Evolutionary conservation across 2,797 vertebrate genomes (phyloP), one percentile per base, ranked within the genome.

Genomic region (Lindbergichthys nudifrons): DNA sequence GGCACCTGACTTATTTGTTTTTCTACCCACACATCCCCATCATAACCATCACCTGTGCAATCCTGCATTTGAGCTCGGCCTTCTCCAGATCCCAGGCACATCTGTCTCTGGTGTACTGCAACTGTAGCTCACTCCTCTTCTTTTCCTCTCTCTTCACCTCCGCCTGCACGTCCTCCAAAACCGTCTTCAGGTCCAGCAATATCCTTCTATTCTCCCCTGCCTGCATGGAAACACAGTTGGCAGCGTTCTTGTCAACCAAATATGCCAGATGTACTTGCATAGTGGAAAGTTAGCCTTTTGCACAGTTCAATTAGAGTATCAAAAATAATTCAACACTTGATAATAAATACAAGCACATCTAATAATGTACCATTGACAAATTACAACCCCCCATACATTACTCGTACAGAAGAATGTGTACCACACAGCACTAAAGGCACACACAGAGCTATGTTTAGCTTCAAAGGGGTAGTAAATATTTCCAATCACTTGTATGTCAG

Each of bases 31-130:
- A 47, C 41, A 56, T 23, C 5, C 15, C 21, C 10, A 14, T 39
- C 64, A 68, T n/a, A 36, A 36, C 32, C 46, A 60, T 23, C 5
- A n/a, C 95, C 94, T 96, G 94, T 39, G 84, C 89, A 83, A 95
- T 88, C 67, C 91, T 88, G 83, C 90, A 90, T 73, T 95, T 93
- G 52, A 95, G 90, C 53, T 95, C 92, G 19, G 91, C 84, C 86
- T 88, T 93, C 90, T 96, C 94, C 85, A 92, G 80, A 26, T 96
- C 93, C 95, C 95, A 95, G 39, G 92, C 90, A 82, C 91, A 89
- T 65, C 87, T 91, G 86, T 94, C 92, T 87, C 86, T 89, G 46
- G 91, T 95, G 87, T 93, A 95, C 82, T 93, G 94, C 88, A 92
- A 86, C 75, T 91, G 89, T 18, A 95, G 92, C n/a, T 89, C 89